Evolutionary conservation across 2,888 invertebrate genomes (phyloP).

Genomic region (Nudaria mundana): DNA sequence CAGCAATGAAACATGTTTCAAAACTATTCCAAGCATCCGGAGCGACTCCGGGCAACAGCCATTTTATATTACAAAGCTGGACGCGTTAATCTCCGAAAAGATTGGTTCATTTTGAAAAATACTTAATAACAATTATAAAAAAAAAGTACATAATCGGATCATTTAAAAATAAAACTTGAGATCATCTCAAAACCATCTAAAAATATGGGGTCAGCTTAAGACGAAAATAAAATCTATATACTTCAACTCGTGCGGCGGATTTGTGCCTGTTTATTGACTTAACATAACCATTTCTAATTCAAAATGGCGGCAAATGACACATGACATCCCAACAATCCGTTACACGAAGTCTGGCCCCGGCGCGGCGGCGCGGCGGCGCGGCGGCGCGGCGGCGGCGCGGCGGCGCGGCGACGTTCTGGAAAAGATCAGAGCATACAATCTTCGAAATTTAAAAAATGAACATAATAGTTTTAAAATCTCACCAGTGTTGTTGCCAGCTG

Average conservation of each 20-base stretch:
- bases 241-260: constrained; percentile 53
- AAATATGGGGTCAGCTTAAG: constrained; percentile 42
- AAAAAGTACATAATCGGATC: no score
- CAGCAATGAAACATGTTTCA: no score
- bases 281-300: constrained; percentile 8
- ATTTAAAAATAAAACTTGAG: constrained; percentile 24
- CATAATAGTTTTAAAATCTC: constrained; percentile 33
- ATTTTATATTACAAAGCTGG: no score
- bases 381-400: no score
- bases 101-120: no score
- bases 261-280: constrained; percentile 30
- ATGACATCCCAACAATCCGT: constrained; percentile 22
- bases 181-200: constrained; percentile 34
- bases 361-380: no score
- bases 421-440: constrained; percentile 73
- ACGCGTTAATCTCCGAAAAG: no score
- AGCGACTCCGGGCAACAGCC: no score
- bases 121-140: no score
- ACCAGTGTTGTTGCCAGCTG: constrained; percentile 31
- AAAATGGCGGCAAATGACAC: constrained; percentile 31
- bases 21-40: no score
- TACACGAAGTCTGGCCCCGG: constrained; percentile 21
- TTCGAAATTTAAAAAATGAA: constrained; percentile 37
- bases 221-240: constrained; percentile 45
- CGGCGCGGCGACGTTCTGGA: no score